Base-by-base conservation (phyloP, 2,113 vertebrate species). In the Cynopterus brachyotis region DNA sequence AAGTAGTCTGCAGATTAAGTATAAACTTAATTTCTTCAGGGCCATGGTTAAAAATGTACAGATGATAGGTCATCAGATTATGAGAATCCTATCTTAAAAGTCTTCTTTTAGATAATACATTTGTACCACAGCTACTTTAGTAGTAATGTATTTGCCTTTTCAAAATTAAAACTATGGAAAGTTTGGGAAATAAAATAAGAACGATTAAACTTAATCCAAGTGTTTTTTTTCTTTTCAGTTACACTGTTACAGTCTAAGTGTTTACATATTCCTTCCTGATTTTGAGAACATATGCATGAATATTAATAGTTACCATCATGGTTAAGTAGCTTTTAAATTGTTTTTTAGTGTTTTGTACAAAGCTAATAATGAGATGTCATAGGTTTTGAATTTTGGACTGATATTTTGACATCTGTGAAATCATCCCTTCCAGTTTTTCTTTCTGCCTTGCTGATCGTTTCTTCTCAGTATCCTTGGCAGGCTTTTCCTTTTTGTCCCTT, bases 161-260 rank as follows among this genome's bases (percentile, higher is more conserved):
- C 67, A 96, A 70, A 92, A 82, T 84, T 93, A 45, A 95, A 89
- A 62, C 6, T 76, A 6, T 76, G n/a, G 37, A 72, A 94, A 72
- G 5, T 94, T 70, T 82, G 69, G 55, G 57, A 57, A 83, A 67
- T 81, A 87, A 20, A 96, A n/a, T 69, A 70, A 86, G 8, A 69
- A 50, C 32, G 73, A 1, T 84, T 17, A 66, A 1, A 45, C 6
- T 19, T 95, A 69, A 47, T 69, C 5, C 85, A 69, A 62, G 55
- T 89, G 78, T 15, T 50, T 15, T 47, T 47, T 50, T 50, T 45
- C 5, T 50, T 42, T 50, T 50, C 5, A 50, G 50, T 42, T 89
- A 40, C 28, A 86, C 20, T 67, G 1, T 72, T 30, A 53, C 15
- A 59, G 0, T 64, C 62, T 82, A 9, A 35, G 4, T 87, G 37